Evolutionary conservation across 2,797 vertebrate species (phyloP), one percentile per base, ranked within the genome.

Genomic region (Sphenopsis melanotis): DNA sequence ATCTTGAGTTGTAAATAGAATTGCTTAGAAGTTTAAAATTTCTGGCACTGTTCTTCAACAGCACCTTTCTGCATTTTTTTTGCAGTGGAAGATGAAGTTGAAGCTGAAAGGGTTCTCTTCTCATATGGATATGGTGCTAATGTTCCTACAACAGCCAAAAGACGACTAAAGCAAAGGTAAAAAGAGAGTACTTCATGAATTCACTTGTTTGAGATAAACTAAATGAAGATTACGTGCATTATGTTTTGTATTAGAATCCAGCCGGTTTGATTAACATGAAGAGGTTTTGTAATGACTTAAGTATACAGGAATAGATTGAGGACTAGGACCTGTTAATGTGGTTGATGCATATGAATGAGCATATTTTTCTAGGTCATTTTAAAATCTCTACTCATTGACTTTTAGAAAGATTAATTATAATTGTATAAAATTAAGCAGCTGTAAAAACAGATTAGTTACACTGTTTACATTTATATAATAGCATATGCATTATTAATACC

Each of bases 41-140:
- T 82, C 66, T 96, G 83, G 29, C 34, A 75, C 16, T 88, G 11
- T 76, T 94, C 70, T 93, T 95, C 81, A 92, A 0, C 41, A 59
- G 18, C 50, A 86, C 9, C 26, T 87, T 93, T 92, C 36, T 94
- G 24, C 21, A 16, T 78, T 91, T 87, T 87, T 87, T 96, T 97
- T 97, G 37, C 96, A 99, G 99, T 99, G 97, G 99, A 99, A 96
- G 98, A 98, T 97, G 99, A 99, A 97, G 98, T 98, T 64, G 99
- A 99, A 83, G 99, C 99, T 53, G 99, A 99, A 98, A 98, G 99
- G 88, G 98, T 99, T 93, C 98, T 99, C 65, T 99, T 99, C 96
- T 99, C 99, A 3, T 99, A 99, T 27, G 99, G 99, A 29, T 99
- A 99, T 24, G 99, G 99, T 79, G 99, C 99, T 81, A 99, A 99